Evolutionary conservation across 2,113 vertebrate species (phyloP).

Genomic region (Pollimyrus isidori): DNA sequence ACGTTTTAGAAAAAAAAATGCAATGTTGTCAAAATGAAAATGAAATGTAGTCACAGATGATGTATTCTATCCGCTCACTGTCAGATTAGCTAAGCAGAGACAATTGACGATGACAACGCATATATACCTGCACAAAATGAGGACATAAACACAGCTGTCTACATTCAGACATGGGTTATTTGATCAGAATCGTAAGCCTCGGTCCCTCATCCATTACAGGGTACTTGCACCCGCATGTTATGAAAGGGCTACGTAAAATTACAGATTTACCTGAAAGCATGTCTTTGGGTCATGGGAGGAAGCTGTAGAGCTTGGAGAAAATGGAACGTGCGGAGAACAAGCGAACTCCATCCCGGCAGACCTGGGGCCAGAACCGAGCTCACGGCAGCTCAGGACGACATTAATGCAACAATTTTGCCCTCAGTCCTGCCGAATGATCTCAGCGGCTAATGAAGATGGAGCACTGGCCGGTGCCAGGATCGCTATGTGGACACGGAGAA

Average conservation of each 20-base stretch:
- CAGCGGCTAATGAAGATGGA: not conserved
- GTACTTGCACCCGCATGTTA: not conserved
- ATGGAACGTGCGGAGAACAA: not conserved
- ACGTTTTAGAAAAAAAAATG: not conserved
- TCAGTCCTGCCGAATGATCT: not conserved
- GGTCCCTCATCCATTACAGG: not conserved
- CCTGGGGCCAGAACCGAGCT: not conserved
- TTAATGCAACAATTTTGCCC: not conserved
- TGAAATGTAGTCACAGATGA: not conserved
- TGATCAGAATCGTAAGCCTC: not conserved
- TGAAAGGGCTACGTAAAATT: not conserved
- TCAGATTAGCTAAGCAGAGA: not conserved
- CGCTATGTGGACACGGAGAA: not conserved
- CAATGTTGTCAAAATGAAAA: not conserved
- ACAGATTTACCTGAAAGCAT: not conserved
- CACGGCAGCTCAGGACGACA: not conserved
- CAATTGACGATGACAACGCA: not conserved
- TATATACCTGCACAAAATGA: not conserved
- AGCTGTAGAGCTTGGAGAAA: not conserved
- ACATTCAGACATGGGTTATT: not conserved
- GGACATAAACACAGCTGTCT: not conserved
- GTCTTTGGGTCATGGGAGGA: not conserved
- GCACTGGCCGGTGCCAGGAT: not conserved
- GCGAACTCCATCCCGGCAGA: not conserved
- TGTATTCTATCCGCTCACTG: not conserved